A percentile compares a stretch with the other conserved stretches of the same genome.
Evolutionary conservation across 2,888 invertebrate genomes (phyloP).

Genomic region (Nipponacmea schrenckii): DNA sequence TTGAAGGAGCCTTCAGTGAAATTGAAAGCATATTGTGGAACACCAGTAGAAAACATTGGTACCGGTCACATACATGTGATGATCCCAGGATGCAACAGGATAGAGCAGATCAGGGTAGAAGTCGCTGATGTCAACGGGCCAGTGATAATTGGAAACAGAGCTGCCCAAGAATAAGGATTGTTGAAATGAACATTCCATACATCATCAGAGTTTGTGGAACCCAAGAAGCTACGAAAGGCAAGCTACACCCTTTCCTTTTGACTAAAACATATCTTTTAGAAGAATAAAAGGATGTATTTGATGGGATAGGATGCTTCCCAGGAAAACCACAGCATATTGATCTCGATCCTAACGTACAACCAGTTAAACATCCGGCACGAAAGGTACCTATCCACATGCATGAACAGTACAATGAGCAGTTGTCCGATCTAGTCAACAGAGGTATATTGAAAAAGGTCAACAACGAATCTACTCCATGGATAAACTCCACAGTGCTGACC

Average conservation of each 20-base stretch:
- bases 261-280: conserved; percentile 3
- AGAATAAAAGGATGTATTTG: conserved; percentile 16
- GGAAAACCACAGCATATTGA: conserved; percentile 12
- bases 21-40: conserved; percentile 12
- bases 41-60: background rate
- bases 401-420: background rate
- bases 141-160: conserved; percentile 7
- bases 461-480: background rate
- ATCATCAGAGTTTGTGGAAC: background rate
- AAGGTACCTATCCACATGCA: background rate
- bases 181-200: conserved; percentile 5
- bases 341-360: background rate
- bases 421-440: background rate
- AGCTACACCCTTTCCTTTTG: background rate
- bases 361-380: conserved; percentile 11
- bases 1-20: conserved; percentile 9
- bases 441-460: background rate
- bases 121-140: conserved; percentile 13
- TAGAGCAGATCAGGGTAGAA: background rate
- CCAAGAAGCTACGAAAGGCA: background rate
- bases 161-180: conserved; percentile 9
- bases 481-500: background rate
- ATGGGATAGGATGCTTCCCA: conserved; percentile 13
- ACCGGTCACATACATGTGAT: background rate
- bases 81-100: background rate